Conservation (phyloP, 2,113 vertebrate species). For the Nettapus auritus region DNA sequence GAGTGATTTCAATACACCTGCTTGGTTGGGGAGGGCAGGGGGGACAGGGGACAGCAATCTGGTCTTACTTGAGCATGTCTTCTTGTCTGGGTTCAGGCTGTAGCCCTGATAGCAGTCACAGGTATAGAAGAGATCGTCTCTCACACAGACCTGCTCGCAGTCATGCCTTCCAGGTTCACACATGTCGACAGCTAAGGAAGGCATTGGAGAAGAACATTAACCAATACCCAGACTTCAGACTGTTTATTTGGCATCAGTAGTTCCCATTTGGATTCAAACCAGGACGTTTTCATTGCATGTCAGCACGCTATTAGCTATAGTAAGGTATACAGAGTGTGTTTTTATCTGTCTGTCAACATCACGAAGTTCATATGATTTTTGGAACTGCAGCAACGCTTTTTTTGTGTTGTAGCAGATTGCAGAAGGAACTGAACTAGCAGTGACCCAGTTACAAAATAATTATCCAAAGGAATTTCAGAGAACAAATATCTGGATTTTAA, state of each 20-base stretch:
- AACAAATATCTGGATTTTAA: conserved; percentile 36
- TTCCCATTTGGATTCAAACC: not conserved
- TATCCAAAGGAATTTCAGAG: not conserved
- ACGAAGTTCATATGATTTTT: not conserved
- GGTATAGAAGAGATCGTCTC: conserved; percentile 71
- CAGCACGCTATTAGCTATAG: not conserved
- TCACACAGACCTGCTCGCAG: conserved; percentile 89
- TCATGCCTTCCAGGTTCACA: conserved; percentile 82
- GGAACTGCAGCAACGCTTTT: not conserved
- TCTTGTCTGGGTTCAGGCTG: conserved; percentile 84
- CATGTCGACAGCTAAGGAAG: conserved; percentile 76
- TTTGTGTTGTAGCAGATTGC: not conserved
- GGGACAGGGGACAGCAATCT: not conserved
- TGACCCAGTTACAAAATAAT: conserved; percentile 9
- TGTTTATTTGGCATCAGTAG: not conserved
- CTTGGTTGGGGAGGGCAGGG: not conserved
- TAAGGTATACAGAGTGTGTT: not conserved
- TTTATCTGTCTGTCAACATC: not conserved
- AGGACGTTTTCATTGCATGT: not conserved
- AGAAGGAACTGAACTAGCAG: not conserved
- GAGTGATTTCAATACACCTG: not conserved
- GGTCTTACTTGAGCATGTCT: conserved; percentile 86
- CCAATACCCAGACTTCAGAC: not conserved
- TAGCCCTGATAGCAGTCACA: conserved; percentile 87
- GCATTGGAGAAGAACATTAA: not conserved